These are phyloP conservation scores for Nyctibius bracteatus DNA, from an alignment of 2,113 vertebrate genomes.

Conservation along the genomic window DNA sequence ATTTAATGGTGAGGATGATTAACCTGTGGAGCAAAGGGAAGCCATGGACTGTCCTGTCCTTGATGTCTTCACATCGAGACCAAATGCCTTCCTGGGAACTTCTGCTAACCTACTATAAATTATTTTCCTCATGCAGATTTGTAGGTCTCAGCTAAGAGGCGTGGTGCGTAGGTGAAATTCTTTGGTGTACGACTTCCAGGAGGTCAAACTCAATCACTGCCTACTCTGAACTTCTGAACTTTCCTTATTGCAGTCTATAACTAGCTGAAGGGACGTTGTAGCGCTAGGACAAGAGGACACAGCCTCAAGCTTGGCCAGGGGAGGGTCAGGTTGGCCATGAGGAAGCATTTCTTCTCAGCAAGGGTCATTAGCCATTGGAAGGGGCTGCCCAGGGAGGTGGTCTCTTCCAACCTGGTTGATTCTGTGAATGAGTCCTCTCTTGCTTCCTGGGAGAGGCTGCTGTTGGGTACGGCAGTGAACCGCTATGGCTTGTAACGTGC, in stretches of 20 bases:
- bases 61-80: neutral
- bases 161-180: neutral
- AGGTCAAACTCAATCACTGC: neutral
- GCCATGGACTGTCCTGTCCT: neutral
- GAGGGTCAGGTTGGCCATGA: too few relatives aligned
- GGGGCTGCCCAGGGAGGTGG: too few relatives aligned
- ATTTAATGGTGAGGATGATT: neutral
- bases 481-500: rapidly evolving
- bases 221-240: neutral
- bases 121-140: neutral
- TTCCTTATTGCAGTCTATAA: too few relatives aligned
- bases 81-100: neutral
- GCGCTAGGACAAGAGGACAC: too few relatives aligned
- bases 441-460: neutral
- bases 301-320: too few relatives aligned
- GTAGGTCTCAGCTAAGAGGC: neutral
- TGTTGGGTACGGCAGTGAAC: neutral
- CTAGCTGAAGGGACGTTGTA: too few relatives aligned
- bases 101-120: neutral
- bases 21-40: neutral
- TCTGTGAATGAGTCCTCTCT: neutral
- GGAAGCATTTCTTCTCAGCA: too few relatives aligned
- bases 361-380: too few relatives aligned
- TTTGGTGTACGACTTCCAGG: neutral
- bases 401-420: too few relatives aligned